These are phyloP conservation scores for Podarcis siculus DNA, from an alignment of 2,797 vertebrate species.

Conservation along the genomic window DNA sequence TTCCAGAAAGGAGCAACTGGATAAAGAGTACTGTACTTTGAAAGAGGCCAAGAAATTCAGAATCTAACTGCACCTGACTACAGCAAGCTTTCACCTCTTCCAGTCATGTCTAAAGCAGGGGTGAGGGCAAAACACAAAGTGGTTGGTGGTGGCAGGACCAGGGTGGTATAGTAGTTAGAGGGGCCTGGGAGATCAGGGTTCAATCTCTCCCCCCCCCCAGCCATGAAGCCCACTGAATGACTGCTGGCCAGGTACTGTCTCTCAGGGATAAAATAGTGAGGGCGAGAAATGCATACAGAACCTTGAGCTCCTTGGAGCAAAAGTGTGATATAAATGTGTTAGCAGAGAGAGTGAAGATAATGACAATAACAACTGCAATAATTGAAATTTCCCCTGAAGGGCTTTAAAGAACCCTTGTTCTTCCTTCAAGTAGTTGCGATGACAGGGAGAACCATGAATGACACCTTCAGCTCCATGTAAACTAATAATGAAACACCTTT, in stretches of 20 bases:
- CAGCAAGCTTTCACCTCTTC: neutral
- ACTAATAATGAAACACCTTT: neutral
- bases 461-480: no score
- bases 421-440: no score
- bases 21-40: neutral
- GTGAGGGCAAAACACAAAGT: neutral
- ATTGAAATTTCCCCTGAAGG: no score
- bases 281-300: neutral
- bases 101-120: neutral
- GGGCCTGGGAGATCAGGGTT: neutral
- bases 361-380: no score
- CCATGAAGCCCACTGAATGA: neutral
- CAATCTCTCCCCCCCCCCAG: neutral
- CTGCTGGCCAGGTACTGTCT: no score
- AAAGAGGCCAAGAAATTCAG: neutral
- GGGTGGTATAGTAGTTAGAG: no score
- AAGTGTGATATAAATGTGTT: no score
- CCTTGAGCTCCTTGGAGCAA: no score
- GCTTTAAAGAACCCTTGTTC: no score
- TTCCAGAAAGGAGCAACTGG: neutral
- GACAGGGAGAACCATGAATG: no score
- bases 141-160: no score
- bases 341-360: no score
- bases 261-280: neutral
- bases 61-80: neutral